Percentiles rank a stretch among this genome's conserved stretches.
Evolutionary conservation across 2,888 invertebrate genomes (phyloP).

Genomic region (Xestia sexstrigata): DNA sequence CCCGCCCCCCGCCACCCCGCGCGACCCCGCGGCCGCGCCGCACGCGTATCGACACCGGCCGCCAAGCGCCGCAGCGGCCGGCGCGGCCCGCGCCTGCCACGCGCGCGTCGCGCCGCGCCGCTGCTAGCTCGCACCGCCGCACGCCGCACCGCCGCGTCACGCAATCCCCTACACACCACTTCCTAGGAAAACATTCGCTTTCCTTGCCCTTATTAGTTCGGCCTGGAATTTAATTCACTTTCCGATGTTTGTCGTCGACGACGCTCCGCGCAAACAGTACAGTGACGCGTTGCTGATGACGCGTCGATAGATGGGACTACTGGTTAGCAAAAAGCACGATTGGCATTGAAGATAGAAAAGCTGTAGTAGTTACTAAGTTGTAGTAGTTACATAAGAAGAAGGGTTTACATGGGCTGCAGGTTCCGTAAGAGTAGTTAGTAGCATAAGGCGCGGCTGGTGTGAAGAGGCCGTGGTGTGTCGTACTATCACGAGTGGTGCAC

Average conservation of each 20-base stretch:
- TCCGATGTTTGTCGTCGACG: constrained; percentile 57
- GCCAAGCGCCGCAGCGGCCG: constrained; percentile 84
- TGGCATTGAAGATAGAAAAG: constrained; percentile 15
- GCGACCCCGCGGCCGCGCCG: constrained; percentile 75
- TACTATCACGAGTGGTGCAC: constrained; percentile 47
- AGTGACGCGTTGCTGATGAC: background rate
- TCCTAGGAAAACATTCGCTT: constrained; percentile 78
- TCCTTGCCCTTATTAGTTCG: constrained; percentile 74
- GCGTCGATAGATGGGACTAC: constrained; percentile 14
- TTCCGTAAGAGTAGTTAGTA: constrained; percentile 13
- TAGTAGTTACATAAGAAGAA: constrained; percentile 52
- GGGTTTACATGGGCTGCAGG: constrained; percentile 58
- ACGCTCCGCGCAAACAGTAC: background rate
- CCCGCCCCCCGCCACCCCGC: constrained; percentile 66
- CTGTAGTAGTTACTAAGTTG: constrained; percentile 47
- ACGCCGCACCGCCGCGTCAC: constrained; percentile 68
- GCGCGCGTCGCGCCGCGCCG: constrained; percentile 68
- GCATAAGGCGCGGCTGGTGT: constrained; percentile 10
- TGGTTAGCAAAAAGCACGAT: constrained; percentile 33
- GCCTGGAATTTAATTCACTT: constrained; percentile 73
- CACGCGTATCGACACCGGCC: constrained; percentile 87
- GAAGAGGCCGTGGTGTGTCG: constrained; percentile 24
- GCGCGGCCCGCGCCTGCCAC: constrained; percentile 72
- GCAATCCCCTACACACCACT: constrained; percentile 71
- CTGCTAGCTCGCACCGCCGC: constrained; percentile 68